Percentiles rank a stretch among this genome's conserved stretches.
phyloP scores from a whole-genome alignment of 2,888 invertebrate species.

The Tipula helvola region DNA sequence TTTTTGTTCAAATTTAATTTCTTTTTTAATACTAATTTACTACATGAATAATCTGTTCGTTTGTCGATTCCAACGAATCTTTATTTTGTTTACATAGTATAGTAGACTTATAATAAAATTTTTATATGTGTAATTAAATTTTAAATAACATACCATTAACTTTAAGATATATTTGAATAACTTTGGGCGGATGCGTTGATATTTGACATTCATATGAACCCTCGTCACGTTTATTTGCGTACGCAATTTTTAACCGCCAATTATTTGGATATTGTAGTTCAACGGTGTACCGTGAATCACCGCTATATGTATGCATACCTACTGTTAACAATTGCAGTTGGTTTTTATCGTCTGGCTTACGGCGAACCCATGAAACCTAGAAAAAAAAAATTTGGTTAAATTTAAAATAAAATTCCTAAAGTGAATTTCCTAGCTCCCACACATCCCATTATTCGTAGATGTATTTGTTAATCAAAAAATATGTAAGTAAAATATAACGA shows the following conservation, averaged over 20 bases:
- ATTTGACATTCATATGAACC: slow-evolving; percentile 42
- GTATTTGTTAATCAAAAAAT: too few relatives aligned
- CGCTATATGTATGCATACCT: slow-evolving; percentile 52
- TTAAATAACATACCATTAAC: slow-evolving; percentile 34
- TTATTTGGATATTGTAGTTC: slow-evolving; percentile 45
- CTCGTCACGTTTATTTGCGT: slow-evolving; percentile 39
- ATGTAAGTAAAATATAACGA: too few relatives aligned
- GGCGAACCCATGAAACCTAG: slow-evolving; percentile 58
- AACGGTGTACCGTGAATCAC: slow-evolving; percentile 45
- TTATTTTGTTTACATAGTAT: neutral
- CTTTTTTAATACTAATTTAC: neutral
- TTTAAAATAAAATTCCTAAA: too few relatives aligned
- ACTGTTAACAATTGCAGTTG: slow-evolving; percentile 53
- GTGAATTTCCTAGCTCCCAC: too few relatives aligned
- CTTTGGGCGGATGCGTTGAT: slow-evolving; percentile 42
- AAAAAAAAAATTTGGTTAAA: neutral
- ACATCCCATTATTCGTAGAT: too few relatives aligned
- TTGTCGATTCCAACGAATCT: neutral
- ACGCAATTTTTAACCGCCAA: slow-evolving; percentile 42
- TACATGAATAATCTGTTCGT: neutral
- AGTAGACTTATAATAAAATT: too few relatives aligned
- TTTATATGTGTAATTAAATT: neutral
- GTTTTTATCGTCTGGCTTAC: slow-evolving; percentile 45
- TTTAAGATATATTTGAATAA: slow-evolving; percentile 38
- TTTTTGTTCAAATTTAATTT: neutral